These are phyloP conservation scores for Corythaeola cristata DNA, from an alignment of 2,113 vertebrate genomes.

Conservation along the genomic window DNA sequence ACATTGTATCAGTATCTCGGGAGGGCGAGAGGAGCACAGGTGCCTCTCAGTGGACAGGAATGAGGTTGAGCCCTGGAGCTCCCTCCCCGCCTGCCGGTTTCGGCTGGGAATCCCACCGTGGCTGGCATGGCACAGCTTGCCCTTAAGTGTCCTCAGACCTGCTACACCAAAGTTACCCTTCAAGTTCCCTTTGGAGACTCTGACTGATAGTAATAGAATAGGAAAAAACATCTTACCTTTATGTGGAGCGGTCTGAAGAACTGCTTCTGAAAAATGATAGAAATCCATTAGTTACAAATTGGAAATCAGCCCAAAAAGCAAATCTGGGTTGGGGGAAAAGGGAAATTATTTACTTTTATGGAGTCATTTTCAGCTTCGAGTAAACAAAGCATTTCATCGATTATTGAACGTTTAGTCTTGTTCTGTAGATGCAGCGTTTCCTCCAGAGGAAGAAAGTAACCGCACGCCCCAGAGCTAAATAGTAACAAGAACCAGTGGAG, in stretches of 20 bases:
- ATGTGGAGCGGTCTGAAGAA: fast-evolving
- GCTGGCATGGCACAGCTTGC: neutral
- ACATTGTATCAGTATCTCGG: fast-evolving
- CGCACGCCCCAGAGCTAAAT: neutral
- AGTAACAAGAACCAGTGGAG: neutral
- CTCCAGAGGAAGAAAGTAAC: neutral
- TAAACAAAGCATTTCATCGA: conserved; percentile 18
- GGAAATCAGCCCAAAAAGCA: neutral
- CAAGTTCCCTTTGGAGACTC: neutral
- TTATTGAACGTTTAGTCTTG: fast-evolving
- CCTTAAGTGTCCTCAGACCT: neutral
- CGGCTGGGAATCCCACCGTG: neutral
- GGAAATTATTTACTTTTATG: neutral
- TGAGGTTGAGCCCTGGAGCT: neutral
- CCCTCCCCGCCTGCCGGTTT: neutral
- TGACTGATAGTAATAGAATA: neutral
- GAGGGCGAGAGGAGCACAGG: neutral
- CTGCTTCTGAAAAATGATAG: neutral
- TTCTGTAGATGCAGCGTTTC: neutral
- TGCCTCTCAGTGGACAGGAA: no score
- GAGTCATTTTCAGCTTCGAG: fast-evolving
- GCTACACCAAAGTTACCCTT: fast-evolving
- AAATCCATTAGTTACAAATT: neutral
- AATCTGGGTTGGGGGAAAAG: neutral
- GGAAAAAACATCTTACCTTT: conserved; percentile 5